These are phyloP conservation scores for Danio aesculapii DNA, from an alignment of 2,797 vertebrate genomes.

Conservation along the genomic window DNA sequence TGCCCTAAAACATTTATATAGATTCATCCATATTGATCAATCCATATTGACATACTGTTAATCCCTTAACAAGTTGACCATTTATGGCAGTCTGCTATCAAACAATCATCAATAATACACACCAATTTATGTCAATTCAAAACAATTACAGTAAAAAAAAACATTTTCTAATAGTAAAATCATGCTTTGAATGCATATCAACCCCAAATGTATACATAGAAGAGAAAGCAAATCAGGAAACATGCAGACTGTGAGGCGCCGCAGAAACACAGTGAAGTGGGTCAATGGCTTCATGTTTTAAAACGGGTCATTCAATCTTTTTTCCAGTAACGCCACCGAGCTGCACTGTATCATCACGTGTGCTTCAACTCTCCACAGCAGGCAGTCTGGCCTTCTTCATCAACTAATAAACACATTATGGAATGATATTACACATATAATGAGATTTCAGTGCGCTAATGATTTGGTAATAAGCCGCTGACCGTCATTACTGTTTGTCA, in stretches of 20 bases:
- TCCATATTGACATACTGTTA: too few relatives aligned
- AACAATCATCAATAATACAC: too few relatives aligned
- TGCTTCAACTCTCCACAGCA: slow-evolving; percentile 30
- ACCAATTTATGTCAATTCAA: too few relatives aligned
- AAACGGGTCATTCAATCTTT: slow-evolving; percentile 50
- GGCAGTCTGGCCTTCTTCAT: slow-evolving; percentile 53
- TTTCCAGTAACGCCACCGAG: slow-evolving; percentile 19
- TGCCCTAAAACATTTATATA: too few relatives aligned
- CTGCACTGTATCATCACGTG: slow-evolving; percentile 13
- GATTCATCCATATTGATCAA: too few relatives aligned
- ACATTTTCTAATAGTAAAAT: not conserved
- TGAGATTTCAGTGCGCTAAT: slow-evolving; percentile 72
- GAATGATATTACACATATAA: slow-evolving; percentile 70
- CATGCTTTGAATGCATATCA: not conserved
- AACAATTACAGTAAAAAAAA: too few relatives aligned
- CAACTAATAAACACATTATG: slow-evolving; percentile 71
- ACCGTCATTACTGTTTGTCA: slow-evolving; percentile 72
- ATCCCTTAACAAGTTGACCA: too few relatives aligned
- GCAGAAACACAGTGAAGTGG: slow-evolving; percentile 52
- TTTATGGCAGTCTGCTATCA: too few relatives aligned
- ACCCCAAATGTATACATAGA: slow-evolving; percentile 20
- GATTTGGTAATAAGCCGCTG: slow-evolving; percentile 72
- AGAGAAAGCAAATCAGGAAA: slow-evolving; percentile 35
- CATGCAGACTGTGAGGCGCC: slow-evolving; percentile 4
- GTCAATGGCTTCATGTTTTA: slow-evolving; percentile 48